These are phyloP conservation scores for Alosa sapidissima DNA, from an alignment of 2,797 vertebrate genomes.

Conservation along the genomic window DNA sequence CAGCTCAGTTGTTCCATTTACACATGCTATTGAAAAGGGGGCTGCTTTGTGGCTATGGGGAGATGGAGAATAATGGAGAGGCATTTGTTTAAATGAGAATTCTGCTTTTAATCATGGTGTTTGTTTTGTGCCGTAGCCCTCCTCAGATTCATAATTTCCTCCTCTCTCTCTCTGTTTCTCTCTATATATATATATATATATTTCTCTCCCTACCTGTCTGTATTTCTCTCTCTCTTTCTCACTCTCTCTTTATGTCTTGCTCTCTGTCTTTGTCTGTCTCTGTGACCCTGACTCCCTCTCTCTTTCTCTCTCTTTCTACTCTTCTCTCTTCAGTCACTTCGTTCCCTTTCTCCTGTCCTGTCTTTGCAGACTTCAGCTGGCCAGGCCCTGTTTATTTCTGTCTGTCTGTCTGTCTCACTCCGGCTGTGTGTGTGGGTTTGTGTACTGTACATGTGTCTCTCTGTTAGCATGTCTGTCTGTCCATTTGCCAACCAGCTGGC, in stretches of 20 bases:
- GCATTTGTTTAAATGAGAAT: background rate
- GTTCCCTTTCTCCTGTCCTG: background rate
- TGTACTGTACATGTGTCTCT: background rate
- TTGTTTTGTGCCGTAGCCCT: background rate
- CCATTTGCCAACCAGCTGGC: background rate
- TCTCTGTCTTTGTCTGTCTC: background rate
- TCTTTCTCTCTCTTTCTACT: background rate
- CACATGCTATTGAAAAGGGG: background rate
- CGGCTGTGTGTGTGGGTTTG: background rate
- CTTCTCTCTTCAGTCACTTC: background rate
- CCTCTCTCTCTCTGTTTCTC: constrained; percentile 28
- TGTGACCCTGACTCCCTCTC: background rate
- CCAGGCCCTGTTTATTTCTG: background rate
- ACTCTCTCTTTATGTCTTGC: background rate
- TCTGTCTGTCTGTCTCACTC: background rate
- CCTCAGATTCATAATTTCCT: constrained; percentile 37
- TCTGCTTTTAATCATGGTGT: constrained; percentile 16
- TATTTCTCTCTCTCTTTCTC: constrained; percentile 36
- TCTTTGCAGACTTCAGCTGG: background rate
- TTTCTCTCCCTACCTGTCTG: background rate
- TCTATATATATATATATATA: constrained; percentile 5
- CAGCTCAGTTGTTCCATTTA: constrained; percentile 20
- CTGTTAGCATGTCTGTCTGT: background rate
- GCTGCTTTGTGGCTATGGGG: background rate
- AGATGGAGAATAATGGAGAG: background rate